phyloP scores from a whole-genome alignment of 2,888 invertebrate genomes.

The Lasioglossum marginatum region DNA sequence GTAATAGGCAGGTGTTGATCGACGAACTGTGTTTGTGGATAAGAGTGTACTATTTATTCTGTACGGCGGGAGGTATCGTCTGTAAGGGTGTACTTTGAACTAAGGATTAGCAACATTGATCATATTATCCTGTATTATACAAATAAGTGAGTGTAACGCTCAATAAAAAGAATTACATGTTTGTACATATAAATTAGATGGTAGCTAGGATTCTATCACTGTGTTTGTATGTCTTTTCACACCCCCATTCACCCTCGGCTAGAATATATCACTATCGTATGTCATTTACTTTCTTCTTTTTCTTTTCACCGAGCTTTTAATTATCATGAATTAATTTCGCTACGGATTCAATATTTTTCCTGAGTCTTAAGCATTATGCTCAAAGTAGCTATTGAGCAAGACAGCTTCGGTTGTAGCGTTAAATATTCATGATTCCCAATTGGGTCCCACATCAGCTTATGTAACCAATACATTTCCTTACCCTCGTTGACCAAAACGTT shows the following conservation, averaged over 20 bases:
- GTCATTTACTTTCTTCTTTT: background rate
- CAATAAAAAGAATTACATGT: background rate
- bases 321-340: background rate
- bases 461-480: background rate
- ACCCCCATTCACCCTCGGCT: background rate
- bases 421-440: slow-evolving; percentile 1
- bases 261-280: background rate
- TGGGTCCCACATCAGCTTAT: background rate
- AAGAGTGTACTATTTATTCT: background rate
- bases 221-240: background rate
- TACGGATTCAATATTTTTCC: background rate
- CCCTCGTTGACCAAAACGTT: background rate
- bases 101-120: no score
- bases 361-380: background rate
- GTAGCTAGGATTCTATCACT: background rate
- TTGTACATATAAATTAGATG: background rate
- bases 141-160: background rate
- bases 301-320: background rate
- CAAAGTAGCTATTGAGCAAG: background rate
- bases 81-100: no score
- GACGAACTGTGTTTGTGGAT: background rate
- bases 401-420: background rate
- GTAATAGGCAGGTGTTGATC: background rate
- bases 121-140: no score
- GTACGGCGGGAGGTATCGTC: no score